These are phyloP conservation scores for Mellilla xanthometata DNA, from an alignment of 2,888 invertebrate genomes.

Conservation along the genomic window DNA sequence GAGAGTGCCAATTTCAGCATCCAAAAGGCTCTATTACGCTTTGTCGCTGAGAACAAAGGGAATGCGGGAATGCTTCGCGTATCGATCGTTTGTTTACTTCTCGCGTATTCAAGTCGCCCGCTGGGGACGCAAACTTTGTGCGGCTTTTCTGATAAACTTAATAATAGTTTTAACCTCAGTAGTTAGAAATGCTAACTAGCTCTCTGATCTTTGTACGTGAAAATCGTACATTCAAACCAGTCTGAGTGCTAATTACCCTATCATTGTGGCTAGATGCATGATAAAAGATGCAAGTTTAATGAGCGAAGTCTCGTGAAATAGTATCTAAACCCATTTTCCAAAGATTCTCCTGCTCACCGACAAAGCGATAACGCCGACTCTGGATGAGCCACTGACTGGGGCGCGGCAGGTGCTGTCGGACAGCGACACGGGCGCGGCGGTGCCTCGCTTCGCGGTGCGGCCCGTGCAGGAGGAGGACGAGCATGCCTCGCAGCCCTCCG, in stretches of 20 bases:
- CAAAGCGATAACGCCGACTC: slow-evolving; percentile 23
- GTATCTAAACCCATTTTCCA: slow-evolving; percentile 10
- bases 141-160: slow-evolving; percentile 1
- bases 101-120: slow-evolving; percentile 5
- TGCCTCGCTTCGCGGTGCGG: slow-evolving; percentile 84
- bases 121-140: slow-evolving; percentile 12
- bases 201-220: neutral
- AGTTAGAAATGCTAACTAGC: slow-evolving; percentile 5
- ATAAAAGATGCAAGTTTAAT: too few species aligned
- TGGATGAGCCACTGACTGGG: slow-evolving; percentile 22
- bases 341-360: slow-evolving; percentile 23
- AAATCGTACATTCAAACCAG: neutral
- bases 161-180: slow-evolving; percentile 1
- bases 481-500: slow-evolving; percentile 73
- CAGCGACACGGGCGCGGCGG: slow-evolving; percentile 72
- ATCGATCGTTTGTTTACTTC: slow-evolving; percentile 13
- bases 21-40: slow-evolving; percentile 18
- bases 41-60: slow-evolving; percentile 24
- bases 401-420: slow-evolving; percentile 75
- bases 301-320: too few species aligned
- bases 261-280: too few species aligned
- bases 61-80: slow-evolving; percentile 10
- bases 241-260: too few species aligned
- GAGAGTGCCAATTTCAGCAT: slow-evolving; percentile 19
- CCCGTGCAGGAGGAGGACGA: slow-evolving; percentile 87